phyloP scores from a whole-genome alignment of 2,888 invertebrate species.

The Drosophila macrospina region DNA sequence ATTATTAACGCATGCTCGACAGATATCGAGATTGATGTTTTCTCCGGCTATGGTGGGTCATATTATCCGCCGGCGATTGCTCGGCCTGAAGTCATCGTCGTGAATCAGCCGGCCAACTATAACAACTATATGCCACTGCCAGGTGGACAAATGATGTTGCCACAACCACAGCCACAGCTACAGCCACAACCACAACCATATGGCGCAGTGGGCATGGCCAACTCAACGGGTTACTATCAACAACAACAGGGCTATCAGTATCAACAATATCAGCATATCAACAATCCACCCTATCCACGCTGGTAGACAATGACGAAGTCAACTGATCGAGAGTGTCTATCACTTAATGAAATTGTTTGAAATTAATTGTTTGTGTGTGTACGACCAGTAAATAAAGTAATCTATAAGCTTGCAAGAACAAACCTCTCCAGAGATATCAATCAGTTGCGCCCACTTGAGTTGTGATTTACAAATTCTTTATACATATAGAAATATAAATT shows the following conservation, averaged over 20 bases:
- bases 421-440: not conserved
- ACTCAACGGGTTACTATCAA: constrained; percentile 61
- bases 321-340: not conserved
- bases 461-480: too few species aligned
- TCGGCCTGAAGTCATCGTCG: constrained; percentile 70
- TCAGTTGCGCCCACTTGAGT: too few species aligned
- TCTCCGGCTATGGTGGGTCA: constrained; percentile 68
- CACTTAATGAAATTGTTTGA: constrained; percentile 14
- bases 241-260: constrained; percentile 68
- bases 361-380: constrained; percentile 11
- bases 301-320: constrained; percentile 43
- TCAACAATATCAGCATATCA: constrained; percentile 57
- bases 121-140: constrained; percentile 51
- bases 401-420: constrained; percentile 27
- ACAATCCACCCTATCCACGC: constrained; percentile 59
- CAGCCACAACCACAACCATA: constrained; percentile 63
- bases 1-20: not conserved
- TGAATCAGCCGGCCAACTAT: constrained; percentile 61
- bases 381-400: constrained; percentile 27
- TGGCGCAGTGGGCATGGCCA: constrained; percentile 42
- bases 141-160: constrained; percentile 54
- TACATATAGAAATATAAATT: too few species aligned
- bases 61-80: constrained; percentile 71
- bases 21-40: constrained; percentile 80
- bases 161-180: constrained; percentile 56